These are phyloP conservation scores for Callopanchax toddi DNA, from an alignment of 2,113 vertebrate genomes.

Conservation along the genomic window DNA sequence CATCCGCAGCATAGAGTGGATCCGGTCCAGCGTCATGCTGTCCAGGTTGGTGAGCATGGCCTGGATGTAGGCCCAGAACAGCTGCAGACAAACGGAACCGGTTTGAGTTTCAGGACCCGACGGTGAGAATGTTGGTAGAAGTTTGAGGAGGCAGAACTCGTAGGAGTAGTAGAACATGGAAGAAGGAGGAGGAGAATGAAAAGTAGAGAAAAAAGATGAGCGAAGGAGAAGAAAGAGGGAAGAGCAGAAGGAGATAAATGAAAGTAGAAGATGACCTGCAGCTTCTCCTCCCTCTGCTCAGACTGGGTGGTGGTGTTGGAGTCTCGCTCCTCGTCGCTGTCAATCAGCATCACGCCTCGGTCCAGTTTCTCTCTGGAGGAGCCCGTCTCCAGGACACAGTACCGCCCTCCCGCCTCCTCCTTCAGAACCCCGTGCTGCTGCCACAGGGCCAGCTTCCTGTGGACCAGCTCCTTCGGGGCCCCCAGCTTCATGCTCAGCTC, in stretches of 20 bases:
- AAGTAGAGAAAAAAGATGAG: no score
- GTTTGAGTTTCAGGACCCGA: background rate
- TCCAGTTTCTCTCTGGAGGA: conserved; percentile 87
- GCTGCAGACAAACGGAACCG: conserved; percentile 69
- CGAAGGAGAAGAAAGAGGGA: no score
- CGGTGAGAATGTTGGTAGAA: background rate
- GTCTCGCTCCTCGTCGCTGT: conserved; percentile 95
- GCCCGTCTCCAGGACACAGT: conserved; percentile 89
- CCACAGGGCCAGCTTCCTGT: conserved; percentile 93
- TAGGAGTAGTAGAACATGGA: no score
- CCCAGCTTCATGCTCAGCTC: conserved; percentile 90
- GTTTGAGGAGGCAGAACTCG: no score
- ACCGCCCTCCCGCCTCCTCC: conserved; percentile 87
- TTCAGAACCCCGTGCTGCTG: conserved; percentile 94
- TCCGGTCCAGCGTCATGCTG: conserved; percentile 94
- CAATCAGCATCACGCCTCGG: conserved; percentile 87
- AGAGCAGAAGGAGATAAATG: no score
- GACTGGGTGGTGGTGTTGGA: conserved; percentile 96
- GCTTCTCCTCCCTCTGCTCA: conserved; percentile 97
- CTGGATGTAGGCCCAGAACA: conserved; percentile 99
- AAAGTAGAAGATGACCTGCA: conserved; percentile 82
- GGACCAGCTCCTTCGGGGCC: conserved; percentile 86
- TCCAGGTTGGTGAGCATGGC: conserved; percentile 99
- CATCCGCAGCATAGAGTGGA: conserved; percentile 98
- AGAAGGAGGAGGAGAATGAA: no score